Evolutionary conservation across 1,140 invertebrate genomes (phyloP).

Genomic region (Zophobas atratus): DNA sequence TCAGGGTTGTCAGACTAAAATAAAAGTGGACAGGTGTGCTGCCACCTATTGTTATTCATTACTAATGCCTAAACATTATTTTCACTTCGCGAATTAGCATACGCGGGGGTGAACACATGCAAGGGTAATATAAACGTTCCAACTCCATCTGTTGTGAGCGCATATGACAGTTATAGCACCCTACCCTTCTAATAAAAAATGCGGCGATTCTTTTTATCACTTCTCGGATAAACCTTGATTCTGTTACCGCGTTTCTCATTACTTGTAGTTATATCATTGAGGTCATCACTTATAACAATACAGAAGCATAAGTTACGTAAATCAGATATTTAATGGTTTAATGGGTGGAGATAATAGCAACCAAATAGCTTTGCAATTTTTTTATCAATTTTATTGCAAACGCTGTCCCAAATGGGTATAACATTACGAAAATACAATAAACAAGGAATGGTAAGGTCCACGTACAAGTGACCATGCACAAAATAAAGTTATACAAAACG

Average conservation of each 20-base stretch:
- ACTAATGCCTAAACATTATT: conserved; percentile 43
- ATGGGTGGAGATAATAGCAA: no score
- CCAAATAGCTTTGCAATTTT: not conserved
- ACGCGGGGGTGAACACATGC: conserved; percentile 49
- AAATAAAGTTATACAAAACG: conserved; percentile 12
- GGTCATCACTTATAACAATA: no score
- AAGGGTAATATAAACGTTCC: conserved; percentile 38
- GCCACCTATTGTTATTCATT: conserved; percentile 33
- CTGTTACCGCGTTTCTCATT: no score
- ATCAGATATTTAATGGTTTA: not conserved
- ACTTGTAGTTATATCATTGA: no score
- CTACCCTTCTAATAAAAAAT: conserved; percentile 7
- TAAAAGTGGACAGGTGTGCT: conserved; percentile 21
- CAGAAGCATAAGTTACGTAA: not conserved
- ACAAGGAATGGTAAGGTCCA: conserved; percentile 20
- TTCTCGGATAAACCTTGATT: no score
- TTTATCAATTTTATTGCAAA: conserved; percentile 41
- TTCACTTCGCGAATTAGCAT: conserved; percentile 52
- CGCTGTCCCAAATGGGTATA: conserved; percentile 4
- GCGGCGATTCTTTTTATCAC: not conserved
- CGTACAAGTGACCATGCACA: not conserved
- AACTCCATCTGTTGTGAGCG: conserved; percentile 41
- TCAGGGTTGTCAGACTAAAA: no score
- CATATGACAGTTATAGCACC: conserved; percentile 46
- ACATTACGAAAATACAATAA: conserved; percentile 22